Evolutionary conservation across 1,140 invertebrate species (phyloP), one percentile per base, ranked within the genome.

Genomic region (Trachymyrmex septentrionalis): DNA sequence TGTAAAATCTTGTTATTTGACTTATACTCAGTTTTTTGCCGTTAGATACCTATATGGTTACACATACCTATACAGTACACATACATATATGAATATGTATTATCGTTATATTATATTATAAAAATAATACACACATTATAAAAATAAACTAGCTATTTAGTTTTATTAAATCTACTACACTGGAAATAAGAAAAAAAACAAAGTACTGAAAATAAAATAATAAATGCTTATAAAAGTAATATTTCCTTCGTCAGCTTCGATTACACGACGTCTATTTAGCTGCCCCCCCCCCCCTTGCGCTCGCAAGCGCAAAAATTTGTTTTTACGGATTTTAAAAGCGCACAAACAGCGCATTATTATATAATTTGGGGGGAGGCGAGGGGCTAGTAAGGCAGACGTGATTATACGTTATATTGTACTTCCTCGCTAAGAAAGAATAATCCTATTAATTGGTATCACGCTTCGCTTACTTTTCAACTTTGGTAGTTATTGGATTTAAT

Each of bases 401-500:
- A 64, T 69, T 16, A 3, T 63, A 27, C 19, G 2, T 9, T 38
- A 10, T 21, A 63, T 77, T 27, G 48, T n/a, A 7, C 53, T 80
- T 12, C n/a, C 30, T 67, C 14, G 30, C 19, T 12, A 71, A 38
- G 64, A 27, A 30, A 55, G 14, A 14, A 55, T 81, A 81, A 57
- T 71, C 64, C 12, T 21, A 66, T 71, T 71, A 21, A 30, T 12
- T 9, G 10, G 30, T 67, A 55, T 6, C 48, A 30, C 50, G 64
- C 34, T 10, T 57, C 67, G 34, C 9, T 44, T 72, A 72, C n/a
- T 44, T 16, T 6, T 57, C 3, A 48, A 72, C 66, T 82, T 82
- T 27, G 55, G 53, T 44, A 44, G n/a, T 61, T 73, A 73, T 82
- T 71, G 57, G 16, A 73, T 73, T 84, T 61, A 50, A 27, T 38